Evolutionary conservation across 2,797 vertebrate genomes (phyloP), one percentile per base, ranked within the genome.

Genomic region (Eleutherodactylus coqui): DNA sequence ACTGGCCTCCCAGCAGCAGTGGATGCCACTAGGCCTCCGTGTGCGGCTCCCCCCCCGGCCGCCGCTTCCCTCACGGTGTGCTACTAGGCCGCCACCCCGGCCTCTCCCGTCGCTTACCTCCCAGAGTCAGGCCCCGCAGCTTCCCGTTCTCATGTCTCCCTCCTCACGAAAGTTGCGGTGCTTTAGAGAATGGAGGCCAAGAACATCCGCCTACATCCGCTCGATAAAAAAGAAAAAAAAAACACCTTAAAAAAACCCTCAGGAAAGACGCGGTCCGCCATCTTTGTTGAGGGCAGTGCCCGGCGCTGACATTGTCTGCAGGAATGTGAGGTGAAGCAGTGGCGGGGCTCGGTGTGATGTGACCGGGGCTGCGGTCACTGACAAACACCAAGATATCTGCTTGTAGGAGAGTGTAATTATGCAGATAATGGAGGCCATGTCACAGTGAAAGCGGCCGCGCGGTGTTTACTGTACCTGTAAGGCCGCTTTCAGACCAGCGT

Each of bases 151-250:
- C 80, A 87, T 83, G 80, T 78, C 80, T 87, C 73, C 62, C 78
- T 86, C 69, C 78, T 62, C 36, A 60, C 72, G 72, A 76, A 67
- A 77, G 67, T 64, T 77, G 72, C 72, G 72, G 64, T 75, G 58
- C 49, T 79, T 58, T 75, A 83, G 75, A 79, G 85, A 83, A 87
- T 87, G 81, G 85, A 87, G 41, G 75, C 73, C 70, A n/a, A 60
- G 58, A 58, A 34, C 19, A 38, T 55, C 85, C 85, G 81, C 85
- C 85, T 70, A 87, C 85, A 58, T 87, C 85, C 85, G 85, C n/a
- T 51, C 75, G 19, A 16, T 5, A 34, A 10, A 43, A 24, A 41
- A 38, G 41, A 55, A 53, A 64, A 27, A 69, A 69, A 38, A 70
- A 32, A 29, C 24, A 55, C 24, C 76, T 36, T 14, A 62, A 21